Evolutionary conservation across 1,140 invertebrate species (phyloP).

Genomic region (Leptopilina clavipes): DNA sequence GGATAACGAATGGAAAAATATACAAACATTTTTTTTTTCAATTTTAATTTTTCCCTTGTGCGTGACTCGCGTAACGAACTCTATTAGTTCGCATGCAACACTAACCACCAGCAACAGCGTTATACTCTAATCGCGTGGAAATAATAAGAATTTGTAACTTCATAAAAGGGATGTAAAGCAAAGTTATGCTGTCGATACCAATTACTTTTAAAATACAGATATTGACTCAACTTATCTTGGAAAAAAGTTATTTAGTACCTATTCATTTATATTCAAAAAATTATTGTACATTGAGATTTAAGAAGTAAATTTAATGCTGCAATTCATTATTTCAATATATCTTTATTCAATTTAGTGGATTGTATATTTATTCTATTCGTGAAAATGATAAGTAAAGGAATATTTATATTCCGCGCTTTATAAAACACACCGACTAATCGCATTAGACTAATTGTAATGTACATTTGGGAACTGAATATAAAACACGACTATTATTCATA

Average conservation of each 20-base stretch:
- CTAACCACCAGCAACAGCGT: neutral
- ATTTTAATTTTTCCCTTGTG: neutral
- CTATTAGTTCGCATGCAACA: conserved; percentile 4
- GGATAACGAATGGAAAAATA: neutral
- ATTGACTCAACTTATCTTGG: too few relatives aligned
- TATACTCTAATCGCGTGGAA: conserved; percentile 14
- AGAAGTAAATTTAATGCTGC: too few relatives aligned
- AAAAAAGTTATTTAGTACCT: too few relatives aligned
- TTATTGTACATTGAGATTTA: too few relatives aligned
- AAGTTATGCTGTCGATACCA: neutral
- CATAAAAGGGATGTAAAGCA: neutral
- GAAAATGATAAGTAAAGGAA: neutral
- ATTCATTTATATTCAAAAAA: too few relatives aligned
- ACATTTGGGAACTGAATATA: conserved; percentile 21
- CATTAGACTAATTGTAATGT: neutral
- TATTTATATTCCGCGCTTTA: neutral
- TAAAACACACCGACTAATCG: neutral
- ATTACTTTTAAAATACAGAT: neutral
- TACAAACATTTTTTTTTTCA: conserved; percentile 7
- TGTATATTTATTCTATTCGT: neutral
- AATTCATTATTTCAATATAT: too few relatives aligned
- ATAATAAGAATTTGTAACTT: neutral
- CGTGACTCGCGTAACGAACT: neutral
- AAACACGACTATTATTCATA: neutral
- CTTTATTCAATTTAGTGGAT: too few relatives aligned